Evolutionary conservation across 2,888 invertebrate genomes (phyloP).

Genomic region (Helicoverpa assulta): DNA sequence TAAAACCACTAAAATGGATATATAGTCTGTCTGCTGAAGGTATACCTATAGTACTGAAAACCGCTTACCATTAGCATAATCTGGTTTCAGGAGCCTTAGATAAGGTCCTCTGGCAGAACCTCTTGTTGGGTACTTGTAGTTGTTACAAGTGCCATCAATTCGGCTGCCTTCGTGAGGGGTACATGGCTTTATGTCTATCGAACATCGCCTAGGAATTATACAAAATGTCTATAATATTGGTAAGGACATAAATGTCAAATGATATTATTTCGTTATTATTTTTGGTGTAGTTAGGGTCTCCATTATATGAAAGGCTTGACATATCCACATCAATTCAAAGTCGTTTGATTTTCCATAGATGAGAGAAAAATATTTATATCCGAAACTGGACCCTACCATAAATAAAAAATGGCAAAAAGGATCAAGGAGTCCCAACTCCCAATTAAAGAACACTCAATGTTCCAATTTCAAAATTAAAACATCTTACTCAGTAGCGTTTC

Average conservation of each 20-base stretch:
- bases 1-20: too few relatives aligned
- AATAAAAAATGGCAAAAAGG: too few relatives aligned
- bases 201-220: conserved; percentile 69
- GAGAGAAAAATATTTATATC: too few relatives aligned
- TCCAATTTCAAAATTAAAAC: conserved; percentile 19
- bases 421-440: too few relatives aligned
- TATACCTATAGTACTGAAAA: not conserved
- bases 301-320: too few relatives aligned
- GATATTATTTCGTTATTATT: too few relatives aligned
- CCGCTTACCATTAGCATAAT: conserved; percentile 73
- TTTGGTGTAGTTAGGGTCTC: too few relatives aligned
- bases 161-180: conserved; percentile 80
- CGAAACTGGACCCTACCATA: too few relatives aligned
- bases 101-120: conserved; percentile 80
- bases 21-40: too few relatives aligned
- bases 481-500: conserved; percentile 74
- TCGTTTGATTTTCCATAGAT: too few relatives aligned
- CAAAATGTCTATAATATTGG: not conserved
- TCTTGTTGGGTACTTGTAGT: conserved; percentile 74
- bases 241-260: not conserved
- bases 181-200: conserved; percentile 75
- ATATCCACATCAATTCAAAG: too few relatives aligned
- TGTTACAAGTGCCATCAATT: conserved; percentile 81
- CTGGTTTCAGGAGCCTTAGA: conserved; percentile 74
- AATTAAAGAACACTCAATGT: too few relatives aligned